A percentile compares a stretch with the other conserved stretches of the same genome.
These are phyloP conservation scores for Apistogramma diplotaenia DNA, from an alignment of 2,113 vertebrate species.

Conservation along the genomic window DNA sequence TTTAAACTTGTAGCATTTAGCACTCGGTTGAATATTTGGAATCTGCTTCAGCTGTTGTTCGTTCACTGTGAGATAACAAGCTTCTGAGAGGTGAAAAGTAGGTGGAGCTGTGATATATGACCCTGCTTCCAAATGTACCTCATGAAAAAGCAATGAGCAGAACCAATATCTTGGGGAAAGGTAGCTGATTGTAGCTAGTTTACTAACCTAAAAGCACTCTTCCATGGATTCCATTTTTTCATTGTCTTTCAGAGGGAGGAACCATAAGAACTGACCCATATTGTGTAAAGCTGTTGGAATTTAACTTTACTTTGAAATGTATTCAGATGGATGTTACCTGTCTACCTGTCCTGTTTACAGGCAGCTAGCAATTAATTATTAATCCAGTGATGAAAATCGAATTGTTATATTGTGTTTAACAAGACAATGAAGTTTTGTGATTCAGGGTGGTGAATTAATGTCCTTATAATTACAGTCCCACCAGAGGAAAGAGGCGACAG, in stretches of 20 bases:
- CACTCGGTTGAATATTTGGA: not conserved
- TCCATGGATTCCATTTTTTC: not conserved
- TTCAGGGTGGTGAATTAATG: too few relatives aligned
- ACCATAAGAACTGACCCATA: not conserved
- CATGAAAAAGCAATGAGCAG: not conserved
- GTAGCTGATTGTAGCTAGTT: not conserved
- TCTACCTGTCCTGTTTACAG: too few relatives aligned
- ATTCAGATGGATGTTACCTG: too few relatives aligned
- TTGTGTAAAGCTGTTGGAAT: not conserved
- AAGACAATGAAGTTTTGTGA: too few relatives aligned
- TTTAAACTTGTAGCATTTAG: not conserved
- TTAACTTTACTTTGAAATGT: not conserved
- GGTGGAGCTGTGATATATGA: too few relatives aligned
- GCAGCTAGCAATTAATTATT: too few relatives aligned
- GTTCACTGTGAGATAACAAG: not conserved
- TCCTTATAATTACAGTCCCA: too few relatives aligned
- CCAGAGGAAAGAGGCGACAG: too few relatives aligned
- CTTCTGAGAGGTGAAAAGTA: not conserved
- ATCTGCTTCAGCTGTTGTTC: not conserved
- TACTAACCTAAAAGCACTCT: not conserved
- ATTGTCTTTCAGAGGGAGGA: not conserved
- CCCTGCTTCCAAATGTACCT: too few relatives aligned
- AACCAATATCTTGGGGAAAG: not conserved
- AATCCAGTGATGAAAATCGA: too few relatives aligned
- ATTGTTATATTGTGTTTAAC: too few relatives aligned